phyloP scores from a whole-genome alignment of 2,797 vertebrate genomes.

The Parauchenoglanis punctatus region DNA sequence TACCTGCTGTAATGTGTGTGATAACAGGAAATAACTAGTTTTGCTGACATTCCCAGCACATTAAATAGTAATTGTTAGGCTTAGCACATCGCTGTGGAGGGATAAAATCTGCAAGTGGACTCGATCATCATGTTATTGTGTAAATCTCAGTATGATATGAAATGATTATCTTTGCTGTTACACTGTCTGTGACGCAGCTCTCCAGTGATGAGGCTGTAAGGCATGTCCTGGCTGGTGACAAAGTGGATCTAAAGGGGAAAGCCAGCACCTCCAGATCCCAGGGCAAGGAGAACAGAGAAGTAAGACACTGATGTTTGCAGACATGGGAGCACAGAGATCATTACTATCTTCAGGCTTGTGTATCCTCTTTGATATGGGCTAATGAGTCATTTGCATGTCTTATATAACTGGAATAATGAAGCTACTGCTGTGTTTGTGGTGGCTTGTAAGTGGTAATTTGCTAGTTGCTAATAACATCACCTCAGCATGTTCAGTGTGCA shows the following conservation, averaged over 20 bases:
- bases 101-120: background rate
- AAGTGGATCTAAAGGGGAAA: constrained; percentile 78
- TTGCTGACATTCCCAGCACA: background rate
- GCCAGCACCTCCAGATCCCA: constrained; percentile 75
- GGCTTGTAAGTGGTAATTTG: background rate
- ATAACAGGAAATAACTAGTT: background rate
- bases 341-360: background rate
- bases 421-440: background rate
- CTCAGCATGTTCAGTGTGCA: background rate
- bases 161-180: background rate
- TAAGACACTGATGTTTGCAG: background rate
- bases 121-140: background rate
- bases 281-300: constrained; percentile 79
- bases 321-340: background rate
- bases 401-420: background rate
- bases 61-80: background rate
- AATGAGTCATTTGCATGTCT: background rate
- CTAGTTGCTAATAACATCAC: background rate
- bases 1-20: no score
- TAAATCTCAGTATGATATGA: background rate
- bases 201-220: constrained; percentile 92
- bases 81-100: background rate
- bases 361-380: background rate
- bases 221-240: constrained; percentile 86
- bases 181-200: constrained; percentile 70